phyloP scores from a whole-genome alignment of 1,140 invertebrate genomes.

The Scaptomyza graminum region DNA sequence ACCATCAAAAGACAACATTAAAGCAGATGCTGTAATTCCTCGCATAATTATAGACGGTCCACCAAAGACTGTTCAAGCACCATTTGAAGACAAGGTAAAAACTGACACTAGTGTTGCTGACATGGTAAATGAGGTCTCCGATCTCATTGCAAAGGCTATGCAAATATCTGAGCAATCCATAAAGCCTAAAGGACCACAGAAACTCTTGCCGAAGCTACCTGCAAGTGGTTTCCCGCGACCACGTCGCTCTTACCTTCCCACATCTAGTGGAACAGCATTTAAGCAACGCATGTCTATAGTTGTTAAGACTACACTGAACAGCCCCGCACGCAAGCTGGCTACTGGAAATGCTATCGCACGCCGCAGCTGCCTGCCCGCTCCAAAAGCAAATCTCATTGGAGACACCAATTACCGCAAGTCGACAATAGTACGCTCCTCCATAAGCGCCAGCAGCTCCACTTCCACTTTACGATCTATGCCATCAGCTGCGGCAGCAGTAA shows the following conservation, averaged over 20 bases:
- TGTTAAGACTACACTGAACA: constrained; percentile 77
- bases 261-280: constrained; percentile 44
- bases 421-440: neutral
- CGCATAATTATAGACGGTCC: constrained; percentile 31
- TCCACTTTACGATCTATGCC: neutral
- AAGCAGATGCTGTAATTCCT: neutral
- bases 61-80: constrained; percentile 20
- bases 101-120: constrained; percentile 3
- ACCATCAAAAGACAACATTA: neutral
- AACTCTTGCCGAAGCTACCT: constrained; percentile 1
- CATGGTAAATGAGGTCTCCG: constrained; percentile 58
- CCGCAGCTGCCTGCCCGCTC: constrained; percentile 52
- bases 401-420: constrained; percentile 22
- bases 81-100: constrained; percentile 3
- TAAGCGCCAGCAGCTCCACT: neutral
- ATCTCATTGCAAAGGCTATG: constrained; percentile 63
- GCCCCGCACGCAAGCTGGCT: constrained; percentile 69
- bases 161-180: constrained; percentile 47
- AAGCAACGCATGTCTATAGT: constrained; percentile 78
- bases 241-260: constrained; percentile 62
- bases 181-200: constrained; percentile 24
- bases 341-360: constrained; percentile 13
- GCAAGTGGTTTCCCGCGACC: constrained; percentile 26
- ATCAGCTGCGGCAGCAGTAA: neutral
- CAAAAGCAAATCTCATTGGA: constrained; percentile 4